phyloP scores from a whole-genome alignment of 2,888 invertebrate genomes.

The Atethmia centrago region DNA sequence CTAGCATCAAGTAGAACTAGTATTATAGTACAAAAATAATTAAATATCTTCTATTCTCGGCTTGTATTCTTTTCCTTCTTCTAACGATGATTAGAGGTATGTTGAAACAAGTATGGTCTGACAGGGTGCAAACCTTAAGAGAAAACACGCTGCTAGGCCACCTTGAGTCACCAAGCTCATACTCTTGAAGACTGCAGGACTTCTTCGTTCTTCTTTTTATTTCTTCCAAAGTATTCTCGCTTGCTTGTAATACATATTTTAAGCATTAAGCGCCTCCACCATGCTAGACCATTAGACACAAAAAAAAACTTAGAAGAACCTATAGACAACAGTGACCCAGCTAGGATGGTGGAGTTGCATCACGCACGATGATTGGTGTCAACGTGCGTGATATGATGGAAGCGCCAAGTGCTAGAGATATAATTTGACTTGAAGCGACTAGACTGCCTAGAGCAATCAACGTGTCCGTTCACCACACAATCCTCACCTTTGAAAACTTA shows the following conservation, averaged over 20 bases:
- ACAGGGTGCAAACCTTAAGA: slow-evolving; percentile 90
- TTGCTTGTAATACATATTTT: too few species aligned
- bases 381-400: too few species aligned
- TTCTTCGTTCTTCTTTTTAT: neutral
- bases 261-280: neutral
- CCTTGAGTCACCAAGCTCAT: slow-evolving; percentile 86
- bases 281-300: too few species aligned
- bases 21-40: neutral
- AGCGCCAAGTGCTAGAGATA: neutral
- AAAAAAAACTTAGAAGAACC: too few species aligned
- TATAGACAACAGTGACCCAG: too few species aligned
- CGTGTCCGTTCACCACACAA: too few species aligned
- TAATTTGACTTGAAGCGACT: neutral
- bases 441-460: neutral
- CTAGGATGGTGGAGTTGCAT: too few species aligned
- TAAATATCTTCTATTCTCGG: slow-evolving; percentile 31
- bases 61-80: slow-evolving; percentile 33
- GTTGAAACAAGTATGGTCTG: slow-evolving; percentile 91
- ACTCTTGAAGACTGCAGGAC: slow-evolving; percentile 7
- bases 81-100: slow-evolving; percentile 69
- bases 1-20: neutral
- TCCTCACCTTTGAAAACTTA: too few species aligned
- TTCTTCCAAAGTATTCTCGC: slow-evolving; percentile 1
- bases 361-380: slow-evolving; percentile 1
- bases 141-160: slow-evolving; percentile 91